A percentile compares a stretch with the other conserved stretches of the same genome.
phyloP scores from a whole-genome alignment of 1,140 invertebrate genomes.

The Andrena cerasifolii region DNA sequence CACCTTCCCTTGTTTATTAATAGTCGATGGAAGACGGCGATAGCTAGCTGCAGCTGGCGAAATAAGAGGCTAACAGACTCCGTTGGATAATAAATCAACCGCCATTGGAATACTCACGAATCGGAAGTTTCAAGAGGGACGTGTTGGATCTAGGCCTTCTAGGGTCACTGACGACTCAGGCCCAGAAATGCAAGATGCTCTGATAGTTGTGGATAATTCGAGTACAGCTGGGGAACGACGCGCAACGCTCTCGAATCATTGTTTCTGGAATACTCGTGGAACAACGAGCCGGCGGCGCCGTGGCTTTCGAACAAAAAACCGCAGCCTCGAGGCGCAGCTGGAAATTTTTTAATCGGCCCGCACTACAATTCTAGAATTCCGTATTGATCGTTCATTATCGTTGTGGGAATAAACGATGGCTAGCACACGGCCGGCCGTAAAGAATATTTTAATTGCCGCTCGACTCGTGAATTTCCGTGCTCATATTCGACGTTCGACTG shows the following conservation, averaged over 20 bases:
- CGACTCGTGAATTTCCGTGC: constrained; percentile 69
- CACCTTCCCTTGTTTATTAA: constrained; percentile 12
- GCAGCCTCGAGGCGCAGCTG: constrained; percentile 6
- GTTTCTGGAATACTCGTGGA: not conserved
- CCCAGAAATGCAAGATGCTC: not conserved
- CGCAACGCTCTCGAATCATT: not conserved
- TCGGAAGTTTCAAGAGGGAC: constrained; percentile 30
- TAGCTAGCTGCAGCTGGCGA: constrained; percentile 27
- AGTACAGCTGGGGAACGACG: not conserved
- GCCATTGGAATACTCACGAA: constrained; percentile 39
- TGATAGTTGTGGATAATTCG: constrained; percentile 2
- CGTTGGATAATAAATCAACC: constrained; percentile 33
- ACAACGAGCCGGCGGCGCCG: not conserved
- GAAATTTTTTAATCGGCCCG: constrained; percentile 3
- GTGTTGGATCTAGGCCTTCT: constrained; percentile 18
- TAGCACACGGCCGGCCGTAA: constrained; percentile 48
- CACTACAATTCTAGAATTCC: constrained; percentile 37
- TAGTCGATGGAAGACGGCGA: constrained; percentile 42
- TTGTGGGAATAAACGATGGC: constrained; percentile 58
- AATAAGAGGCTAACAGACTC: constrained; percentile 31
- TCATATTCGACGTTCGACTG: constrained; percentile 74
- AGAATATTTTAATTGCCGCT: constrained; percentile 75
- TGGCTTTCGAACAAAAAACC: not conserved
- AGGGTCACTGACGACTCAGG: not conserved
- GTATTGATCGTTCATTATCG: constrained; percentile 51